Base-by-base conservation (phyloP, 2,113 vertebrate species). In the Nesogale talazaci region DNA sequence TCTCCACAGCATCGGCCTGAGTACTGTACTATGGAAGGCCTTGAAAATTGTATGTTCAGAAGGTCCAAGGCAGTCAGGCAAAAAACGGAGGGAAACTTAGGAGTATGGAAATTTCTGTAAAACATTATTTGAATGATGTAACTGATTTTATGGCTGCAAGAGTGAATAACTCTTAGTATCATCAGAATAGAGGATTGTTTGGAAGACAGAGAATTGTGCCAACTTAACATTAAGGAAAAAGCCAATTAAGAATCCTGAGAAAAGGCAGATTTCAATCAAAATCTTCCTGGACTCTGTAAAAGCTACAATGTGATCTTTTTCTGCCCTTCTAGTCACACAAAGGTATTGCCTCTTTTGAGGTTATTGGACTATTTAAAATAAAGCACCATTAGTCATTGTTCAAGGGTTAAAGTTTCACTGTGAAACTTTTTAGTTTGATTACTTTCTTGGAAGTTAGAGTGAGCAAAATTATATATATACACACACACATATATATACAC, bases 11-110 rank as follows among this genome's bases (percentile, higher is more conserved):
- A 80, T 65, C 5, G 10, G n/a, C 2, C 65, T 42, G 29, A 83
- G 42, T 75, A 69, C 11, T 6, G 11, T 15, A 7, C 5, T 15
- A 27, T 27, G 4, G 1, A 38, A 38, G 65, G 22, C 46, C 14
- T 27, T 87, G 69, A 17, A 23, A 57, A 7, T 12, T 63, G 3
- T 19, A 29, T 40, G 31, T 80, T 92, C 42, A 6, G 36, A 74
- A 65, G 23, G 56, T 7, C 0, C 22, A 27, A 1, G 1, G 5
- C 19, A 6, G 9, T 14, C 19, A 31, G 12, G 6, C 2, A 1
- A 86, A 82, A 70, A 34, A 23, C 23, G 20, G 70, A 1, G 29
- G 25, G 34, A 80, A 61, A 9, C 0, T 34, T 2, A 59, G 11
- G 5, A 67, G 23, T 4, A 1, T 29, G 25, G 76, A 17, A 3